Percentiles rank a stretch among this genome's conserved stretches.
Conservation (phyloP, 2,113 vertebrate genomes). For the Sander lucioperca region DNA sequence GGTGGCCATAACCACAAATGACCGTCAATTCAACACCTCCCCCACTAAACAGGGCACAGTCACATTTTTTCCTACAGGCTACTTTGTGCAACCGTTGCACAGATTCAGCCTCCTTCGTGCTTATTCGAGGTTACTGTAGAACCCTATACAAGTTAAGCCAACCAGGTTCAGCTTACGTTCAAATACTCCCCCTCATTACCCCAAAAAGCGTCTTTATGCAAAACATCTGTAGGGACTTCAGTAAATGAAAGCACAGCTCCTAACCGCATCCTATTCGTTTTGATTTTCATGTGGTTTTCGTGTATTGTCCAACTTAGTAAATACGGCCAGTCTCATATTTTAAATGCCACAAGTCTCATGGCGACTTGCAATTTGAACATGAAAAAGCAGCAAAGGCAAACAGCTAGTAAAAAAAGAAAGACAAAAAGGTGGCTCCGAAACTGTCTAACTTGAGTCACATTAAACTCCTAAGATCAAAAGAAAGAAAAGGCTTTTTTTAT, state of each 20-base stretch:
- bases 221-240: constrained; percentile 87
- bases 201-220: constrained; percentile 85
- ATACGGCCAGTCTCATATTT: constrained; percentile 74
- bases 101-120: constrained; percentile 32
- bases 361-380: constrained; percentile 73
- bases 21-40: constrained; percentile 35
- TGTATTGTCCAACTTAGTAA: constrained; percentile 86
- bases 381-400: constrained; percentile 67
- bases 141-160: constrained; percentile 62
- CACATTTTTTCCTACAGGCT: not conserved
- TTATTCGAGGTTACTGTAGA: constrained; percentile 52
- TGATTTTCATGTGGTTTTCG: constrained; percentile 87
- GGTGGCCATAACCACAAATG: constrained; percentile 30
- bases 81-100: constrained; percentile 38
- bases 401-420: constrained; percentile 46
- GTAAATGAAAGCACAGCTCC: constrained; percentile 84
- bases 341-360: constrained; percentile 76
- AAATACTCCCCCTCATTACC: constrained; percentile 77
- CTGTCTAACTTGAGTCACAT: constrained; percentile 35
- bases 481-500: not conserved
- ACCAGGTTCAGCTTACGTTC: constrained; percentile 81
- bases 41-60: constrained; percentile 4
- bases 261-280: constrained; percentile 85
- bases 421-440: constrained; percentile 28
- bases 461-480: constrained; percentile 50